Evolutionary conservation across 2,797 vertebrate genomes (phyloP).

Genomic region (Notolepis coatsorum): DNA sequence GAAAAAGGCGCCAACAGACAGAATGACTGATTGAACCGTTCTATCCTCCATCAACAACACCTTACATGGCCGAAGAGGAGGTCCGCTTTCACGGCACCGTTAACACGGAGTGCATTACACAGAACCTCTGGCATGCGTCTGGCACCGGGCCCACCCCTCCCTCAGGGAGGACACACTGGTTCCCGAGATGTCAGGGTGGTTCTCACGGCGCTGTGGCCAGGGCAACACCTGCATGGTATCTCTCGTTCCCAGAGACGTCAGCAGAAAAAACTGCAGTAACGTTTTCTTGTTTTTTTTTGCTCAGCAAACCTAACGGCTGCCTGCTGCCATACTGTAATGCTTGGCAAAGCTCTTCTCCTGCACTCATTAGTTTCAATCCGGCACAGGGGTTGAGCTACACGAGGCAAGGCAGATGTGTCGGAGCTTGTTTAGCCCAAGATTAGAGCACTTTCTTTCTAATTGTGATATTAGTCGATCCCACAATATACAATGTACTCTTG

Average conservation of each 20-base stretch:
- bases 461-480: background rate
- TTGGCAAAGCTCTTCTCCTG: constrained; percentile 6
- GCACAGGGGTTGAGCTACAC: constrained; percentile 4
- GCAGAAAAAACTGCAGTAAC: constrained; percentile 5
- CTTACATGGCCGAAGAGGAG: constrained; percentile 63
- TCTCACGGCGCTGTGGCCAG: constrained; percentile 38
- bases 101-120: constrained; percentile 58
- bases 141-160: constrained; percentile 57
- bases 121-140: constrained; percentile 68
- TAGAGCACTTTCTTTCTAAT: constrained; percentile 19
- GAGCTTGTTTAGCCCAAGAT: constrained; percentile 15
- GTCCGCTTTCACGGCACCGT: constrained; percentile 39
- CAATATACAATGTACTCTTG: background rate
- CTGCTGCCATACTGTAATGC: constrained; percentile 18
- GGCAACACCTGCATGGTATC: constrained; percentile 40
- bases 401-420: constrained; percentile 45
- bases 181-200: constrained; percentile 44
- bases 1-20: constrained; percentile 24
- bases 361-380: constrained; percentile 33
- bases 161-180: constrained; percentile 31
- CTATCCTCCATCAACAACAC: constrained; percentile 58
- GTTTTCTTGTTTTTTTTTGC: no score
- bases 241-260: constrained; percentile 32
- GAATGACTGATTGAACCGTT: background rate
- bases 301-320: constrained; percentile 43